Conservation (phyloP, 2,113 vertebrate genomes). For the Planiliza haematocheilus region DNA sequence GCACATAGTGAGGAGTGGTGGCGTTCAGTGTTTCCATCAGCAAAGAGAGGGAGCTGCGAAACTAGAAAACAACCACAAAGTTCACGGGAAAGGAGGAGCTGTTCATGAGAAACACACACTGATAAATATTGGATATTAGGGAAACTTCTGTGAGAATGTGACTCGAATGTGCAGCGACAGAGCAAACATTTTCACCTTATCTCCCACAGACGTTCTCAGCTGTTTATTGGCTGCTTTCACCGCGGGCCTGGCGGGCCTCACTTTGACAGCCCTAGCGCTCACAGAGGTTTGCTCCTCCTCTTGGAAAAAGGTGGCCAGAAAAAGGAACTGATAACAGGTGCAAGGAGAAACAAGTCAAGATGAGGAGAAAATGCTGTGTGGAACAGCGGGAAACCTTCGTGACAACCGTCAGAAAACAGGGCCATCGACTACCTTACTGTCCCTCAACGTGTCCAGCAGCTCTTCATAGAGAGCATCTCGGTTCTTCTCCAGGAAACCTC, state of each 20-base stretch:
- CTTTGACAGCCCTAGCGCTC: slow-evolving; percentile 81
- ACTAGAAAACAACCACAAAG: slow-evolving; percentile 78
- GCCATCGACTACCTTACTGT: slow-evolving; percentile 87
- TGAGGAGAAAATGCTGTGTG: background rate
- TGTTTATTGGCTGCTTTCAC: slow-evolving; percentile 91
- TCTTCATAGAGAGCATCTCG: slow-evolving; percentile 94
- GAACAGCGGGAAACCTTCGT: no score
- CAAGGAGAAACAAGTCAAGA: slow-evolving; percentile 18
- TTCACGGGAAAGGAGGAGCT: background rate
- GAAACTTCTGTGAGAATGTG: background rate
- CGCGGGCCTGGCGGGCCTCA: slow-evolving; percentile 89
- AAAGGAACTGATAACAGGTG: slow-evolving; percentile 84
- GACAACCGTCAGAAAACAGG: no score
- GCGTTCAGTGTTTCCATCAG: slow-evolving; percentile 96
- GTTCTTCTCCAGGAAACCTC: slow-evolving; percentile 98
- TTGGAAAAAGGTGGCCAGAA: slow-evolving; percentile 92
- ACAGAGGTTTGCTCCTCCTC: slow-evolving; percentile 78
- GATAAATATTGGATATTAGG: background rate
- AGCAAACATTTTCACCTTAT: slow-evolving; percentile 86
- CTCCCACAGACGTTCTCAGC: slow-evolving; percentile 91
- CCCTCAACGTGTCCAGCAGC: slow-evolving; percentile 88
- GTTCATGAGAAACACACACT: background rate
- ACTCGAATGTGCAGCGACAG: slow-evolving; percentile 12
- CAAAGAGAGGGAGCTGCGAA: slow-evolving; percentile 91
- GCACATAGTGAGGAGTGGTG: slow-evolving; percentile 96